Evolutionary conservation across 2,888 invertebrate genomes (phyloP).

Genomic region (Eupsilia transversa): DNA sequence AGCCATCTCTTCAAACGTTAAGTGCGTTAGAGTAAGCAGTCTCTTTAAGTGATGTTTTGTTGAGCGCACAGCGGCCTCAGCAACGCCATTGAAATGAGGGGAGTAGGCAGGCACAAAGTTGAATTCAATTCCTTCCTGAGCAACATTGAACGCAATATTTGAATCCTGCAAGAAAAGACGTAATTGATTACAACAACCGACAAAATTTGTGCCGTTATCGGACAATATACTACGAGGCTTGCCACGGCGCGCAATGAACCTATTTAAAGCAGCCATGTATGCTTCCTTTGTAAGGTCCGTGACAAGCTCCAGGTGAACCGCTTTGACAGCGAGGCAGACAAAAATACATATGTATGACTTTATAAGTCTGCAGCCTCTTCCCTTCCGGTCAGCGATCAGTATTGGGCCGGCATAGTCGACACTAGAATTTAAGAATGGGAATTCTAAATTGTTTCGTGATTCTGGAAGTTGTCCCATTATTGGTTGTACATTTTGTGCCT

Average conservation of each 20-base stretch:
- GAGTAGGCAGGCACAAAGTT: conserved; percentile 7
- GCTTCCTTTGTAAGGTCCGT: not conserved
- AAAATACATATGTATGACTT: not conserved
- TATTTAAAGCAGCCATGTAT: conserved; percentile 10
- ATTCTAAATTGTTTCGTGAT: too few relatives aligned
- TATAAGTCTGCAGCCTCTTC: too few relatives aligned
- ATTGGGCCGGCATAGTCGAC: too few relatives aligned
- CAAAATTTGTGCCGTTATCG: not conserved
- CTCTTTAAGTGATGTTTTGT: conserved; percentile 1
- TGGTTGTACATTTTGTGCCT: too few relatives aligned
- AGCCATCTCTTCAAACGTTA: too few relatives aligned
- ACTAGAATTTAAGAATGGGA: too few relatives aligned
- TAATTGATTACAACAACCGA: conserved; percentile 3
- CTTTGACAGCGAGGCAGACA: too few relatives aligned
- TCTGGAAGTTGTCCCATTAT: too few relatives aligned
- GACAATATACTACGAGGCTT: conserved; percentile 16
- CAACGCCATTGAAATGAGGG: conserved; percentile 9
- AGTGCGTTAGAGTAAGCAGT: too few relatives aligned
- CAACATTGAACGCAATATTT: not conserved
- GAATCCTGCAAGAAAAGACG: not conserved
- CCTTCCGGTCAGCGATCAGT: too few relatives aligned
- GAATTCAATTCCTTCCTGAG: too few relatives aligned
- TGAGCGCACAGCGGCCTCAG: conserved; percentile 1
- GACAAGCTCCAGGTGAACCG: conserved; percentile 4
- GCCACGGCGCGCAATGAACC: conserved; percentile 20